These are phyloP conservation scores for Hartigia nigra DNA, from an alignment of 2,888 invertebrate genomes.

Conservation along the genomic window DNA sequence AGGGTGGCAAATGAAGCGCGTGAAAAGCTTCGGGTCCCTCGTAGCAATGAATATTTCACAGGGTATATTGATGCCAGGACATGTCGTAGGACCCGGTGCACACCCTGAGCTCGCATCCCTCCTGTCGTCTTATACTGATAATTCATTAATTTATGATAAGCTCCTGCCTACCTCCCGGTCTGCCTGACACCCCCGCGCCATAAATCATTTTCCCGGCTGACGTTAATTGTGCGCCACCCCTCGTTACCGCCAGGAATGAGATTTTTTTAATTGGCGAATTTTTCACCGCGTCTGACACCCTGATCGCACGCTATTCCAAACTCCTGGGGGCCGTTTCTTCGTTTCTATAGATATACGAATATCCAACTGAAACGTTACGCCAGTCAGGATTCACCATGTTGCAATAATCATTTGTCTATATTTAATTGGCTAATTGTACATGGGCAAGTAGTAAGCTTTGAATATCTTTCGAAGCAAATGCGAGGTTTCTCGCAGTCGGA, in stretches of 20 bases:
- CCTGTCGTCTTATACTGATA: slow-evolving; percentile 47
- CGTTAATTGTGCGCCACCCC: slow-evolving; percentile 63
- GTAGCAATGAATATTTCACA: slow-evolving; percentile 36
- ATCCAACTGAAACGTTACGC: neutral
- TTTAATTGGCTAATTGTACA: neutral
- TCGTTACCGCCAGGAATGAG: slow-evolving; percentile 63
- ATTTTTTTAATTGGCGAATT: slow-evolving; percentile 65
- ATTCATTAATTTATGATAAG: slow-evolving; percentile 64
- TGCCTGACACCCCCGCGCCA: slow-evolving; percentile 43
- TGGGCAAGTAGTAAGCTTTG: neutral
- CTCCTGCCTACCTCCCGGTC: slow-evolving; percentile 41
- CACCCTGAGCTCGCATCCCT: slow-evolving; percentile 25
- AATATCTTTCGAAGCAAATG: neutral
- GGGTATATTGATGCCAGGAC: slow-evolving; percentile 29
- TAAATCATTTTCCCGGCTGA: slow-evolving; percentile 62
- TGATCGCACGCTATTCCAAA: slow-evolving; percentile 24
- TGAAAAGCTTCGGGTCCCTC: neutral
- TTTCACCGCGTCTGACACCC: slow-evolving; percentile 54
- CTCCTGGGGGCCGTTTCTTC: slow-evolving; percentile 8
- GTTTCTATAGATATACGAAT: neutral
- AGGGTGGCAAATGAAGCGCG: neutral
- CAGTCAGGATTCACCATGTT: neutral
- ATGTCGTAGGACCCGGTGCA: slow-evolving; percentile 21
- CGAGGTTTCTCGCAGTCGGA: neutral
- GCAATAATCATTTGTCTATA: neutral